Percentiles rank a stretch among this genome's conserved stretches.
These are phyloP conservation scores for Eristalis pertinax DNA, from an alignment of 2,888 invertebrate species.

Conservation along the genomic window DNA sequence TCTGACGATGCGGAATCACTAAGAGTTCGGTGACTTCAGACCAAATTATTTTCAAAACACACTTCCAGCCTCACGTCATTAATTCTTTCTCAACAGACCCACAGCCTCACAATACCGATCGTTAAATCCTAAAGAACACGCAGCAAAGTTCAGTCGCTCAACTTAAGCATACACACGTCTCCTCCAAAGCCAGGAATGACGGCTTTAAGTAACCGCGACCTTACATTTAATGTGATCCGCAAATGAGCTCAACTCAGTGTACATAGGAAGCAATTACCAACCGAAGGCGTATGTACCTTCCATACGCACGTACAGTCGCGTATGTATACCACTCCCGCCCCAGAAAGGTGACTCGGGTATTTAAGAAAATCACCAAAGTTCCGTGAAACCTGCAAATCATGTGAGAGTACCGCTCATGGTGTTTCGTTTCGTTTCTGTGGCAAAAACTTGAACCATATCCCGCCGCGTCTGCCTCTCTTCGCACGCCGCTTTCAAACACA, in stretches of 20 bases:
- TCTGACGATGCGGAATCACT: no score
- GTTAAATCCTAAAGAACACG: neutral
- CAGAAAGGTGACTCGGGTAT: conserved; percentile 8
- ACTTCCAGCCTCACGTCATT: no score
- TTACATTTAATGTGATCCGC: conserved; percentile 34
- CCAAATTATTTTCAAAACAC: no score
- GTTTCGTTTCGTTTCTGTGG: conserved; percentile 8
- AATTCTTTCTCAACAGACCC: no score
- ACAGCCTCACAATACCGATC: no score
- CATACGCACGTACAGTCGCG: neutral
- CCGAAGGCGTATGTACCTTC: conserved; percentile 27
- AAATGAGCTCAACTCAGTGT: conserved; percentile 15
- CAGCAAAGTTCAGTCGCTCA: neutral
- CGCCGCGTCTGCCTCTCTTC: neutral
- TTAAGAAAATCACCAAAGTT: conserved; percentile 56
- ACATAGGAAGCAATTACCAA: conserved; percentile 22
- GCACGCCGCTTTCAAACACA: neutral
- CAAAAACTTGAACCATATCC: conserved; percentile 32
- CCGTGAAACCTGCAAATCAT: conserved; percentile 43
- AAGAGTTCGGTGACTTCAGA: no score
- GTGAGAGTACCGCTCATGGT: conserved; percentile 14
- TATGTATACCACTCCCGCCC: conserved; percentile 5
- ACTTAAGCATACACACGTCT: no score
- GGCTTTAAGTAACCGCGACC: neutral
- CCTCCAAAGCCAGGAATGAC: no score